Evolutionary conservation across 2,113 vertebrate species (phyloP), one percentile per base, ranked within the genome.

Genomic region (Burhinus bistriatus): DNA sequence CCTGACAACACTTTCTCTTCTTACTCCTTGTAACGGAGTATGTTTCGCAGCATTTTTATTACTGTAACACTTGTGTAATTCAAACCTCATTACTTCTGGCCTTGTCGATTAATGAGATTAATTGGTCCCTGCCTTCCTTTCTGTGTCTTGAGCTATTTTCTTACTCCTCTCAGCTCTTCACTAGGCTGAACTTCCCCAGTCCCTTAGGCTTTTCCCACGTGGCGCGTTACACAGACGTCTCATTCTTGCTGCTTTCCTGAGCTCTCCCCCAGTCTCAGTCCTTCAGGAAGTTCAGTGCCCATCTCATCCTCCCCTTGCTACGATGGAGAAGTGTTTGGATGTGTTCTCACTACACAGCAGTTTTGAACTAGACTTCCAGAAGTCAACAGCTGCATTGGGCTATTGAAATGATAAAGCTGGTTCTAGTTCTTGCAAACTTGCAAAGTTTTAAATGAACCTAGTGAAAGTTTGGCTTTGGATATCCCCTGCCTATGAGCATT

Each of bases 341-440:
- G 1, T 3, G 4, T 78, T 69, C 72, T 87, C 23, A 29, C 61
- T 27, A 16, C 0, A 0, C 11, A 76, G 73, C 36, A 52, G 36
- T 83, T 51, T 52, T 40, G 57, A 85, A 58, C 36, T n/a, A 49
- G 40, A 49, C 52, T 84, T 57, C 15, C 66, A 72, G 45, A 84
- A 87, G 42, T 76, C 73, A 83, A 11, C 77, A 58, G 66, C 32
- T 66, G 54, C 5, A 0, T 38, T 85, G 42, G 36, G 58, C 13
- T 45, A 54, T 44, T 69, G 57, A 79, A 68, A 76, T 54, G 6
- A 49, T 15, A 89, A 85, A 79, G 11, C 13, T 55, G 40, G 15
- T 81, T 84, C 49, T 58, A 61, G 77, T 73, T 71, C 78, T 80
- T 77, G 49, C 44, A 84, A 87, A 72, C 49, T 68, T 62, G 23